Conservation (phyloP, 2,113 vertebrate genomes). For the Psittacara wagleri region DNA sequence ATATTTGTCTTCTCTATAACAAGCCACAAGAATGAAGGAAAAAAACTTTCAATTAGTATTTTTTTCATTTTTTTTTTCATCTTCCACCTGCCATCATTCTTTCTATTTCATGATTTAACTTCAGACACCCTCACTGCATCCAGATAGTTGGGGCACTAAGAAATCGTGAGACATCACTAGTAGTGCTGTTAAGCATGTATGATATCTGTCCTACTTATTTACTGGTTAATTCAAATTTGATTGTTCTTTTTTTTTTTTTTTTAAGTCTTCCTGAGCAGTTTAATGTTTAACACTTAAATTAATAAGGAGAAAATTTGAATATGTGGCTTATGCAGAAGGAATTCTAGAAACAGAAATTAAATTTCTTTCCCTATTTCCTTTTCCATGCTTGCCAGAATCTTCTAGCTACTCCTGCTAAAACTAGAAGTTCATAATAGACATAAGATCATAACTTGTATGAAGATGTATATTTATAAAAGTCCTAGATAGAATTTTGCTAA, state of each 20-base stretch:
- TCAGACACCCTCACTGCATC: background rate
- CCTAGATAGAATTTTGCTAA: background rate
- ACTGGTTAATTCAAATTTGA: background rate
- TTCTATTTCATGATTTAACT: background rate
- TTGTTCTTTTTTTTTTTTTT: background rate
- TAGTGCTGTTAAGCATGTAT: background rate
- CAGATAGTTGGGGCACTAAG: background rate
- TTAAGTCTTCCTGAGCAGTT: background rate
- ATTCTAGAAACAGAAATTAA: background rate
- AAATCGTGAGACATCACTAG: background rate
- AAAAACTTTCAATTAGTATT: background rate
- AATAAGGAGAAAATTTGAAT: background rate
- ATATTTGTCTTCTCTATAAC: background rate
- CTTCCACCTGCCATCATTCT: background rate
- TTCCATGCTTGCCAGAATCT: background rate
- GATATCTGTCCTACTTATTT: background rate
- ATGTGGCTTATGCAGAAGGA: background rate
- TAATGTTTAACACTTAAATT: background rate
- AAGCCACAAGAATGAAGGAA: accelerated
- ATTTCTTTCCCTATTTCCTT: background rate
- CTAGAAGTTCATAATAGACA: background rate
- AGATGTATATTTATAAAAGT: background rate
- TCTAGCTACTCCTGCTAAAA: background rate
- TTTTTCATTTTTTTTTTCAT: background rate
- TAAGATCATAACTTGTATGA: background rate